Percentiles rank a stretch among this genome's conserved stretches.
phyloP scores from a whole-genome alignment of 2,888 invertebrate genomes.

The Gerosis bhagava region DNA sequence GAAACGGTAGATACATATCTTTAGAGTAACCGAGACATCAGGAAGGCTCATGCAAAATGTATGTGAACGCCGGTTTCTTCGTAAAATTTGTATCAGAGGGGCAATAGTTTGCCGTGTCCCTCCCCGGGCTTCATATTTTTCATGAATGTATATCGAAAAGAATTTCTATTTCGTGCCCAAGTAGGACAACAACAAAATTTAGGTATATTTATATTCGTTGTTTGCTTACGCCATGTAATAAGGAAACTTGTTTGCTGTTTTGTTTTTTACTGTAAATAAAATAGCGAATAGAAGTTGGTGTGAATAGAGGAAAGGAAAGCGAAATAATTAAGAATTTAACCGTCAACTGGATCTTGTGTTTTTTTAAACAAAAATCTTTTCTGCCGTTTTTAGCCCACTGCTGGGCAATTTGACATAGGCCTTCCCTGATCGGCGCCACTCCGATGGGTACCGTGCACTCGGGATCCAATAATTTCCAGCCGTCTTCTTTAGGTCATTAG shows the following conservation, averaged over 20 bases:
- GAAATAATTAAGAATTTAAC: no score
- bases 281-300: background rate
- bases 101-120: conserved; percentile 45
- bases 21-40: conserved; percentile 13
- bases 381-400: no score
- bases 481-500: no score
- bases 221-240: conserved; percentile 16
- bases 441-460: no score
- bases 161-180: conserved; percentile 17
- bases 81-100: conserved; percentile 53
- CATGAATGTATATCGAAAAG: conserved; percentile 35
- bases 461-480: no score
- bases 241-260: conserved; percentile 18
- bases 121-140: conserved; percentile 40
- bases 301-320: background rate
- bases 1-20: no score
- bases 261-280: no score
- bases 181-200: conserved; percentile 24
- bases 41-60: conserved; percentile 73
- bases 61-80: conserved; percentile 48
- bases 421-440: no score
- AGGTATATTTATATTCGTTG: conserved; percentile 22
- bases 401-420: no score
- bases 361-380: no score
- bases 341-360: no score